Base-by-base conservation (phyloP, 2,888 invertebrate species). In the Orthosia gothica region DNA sequence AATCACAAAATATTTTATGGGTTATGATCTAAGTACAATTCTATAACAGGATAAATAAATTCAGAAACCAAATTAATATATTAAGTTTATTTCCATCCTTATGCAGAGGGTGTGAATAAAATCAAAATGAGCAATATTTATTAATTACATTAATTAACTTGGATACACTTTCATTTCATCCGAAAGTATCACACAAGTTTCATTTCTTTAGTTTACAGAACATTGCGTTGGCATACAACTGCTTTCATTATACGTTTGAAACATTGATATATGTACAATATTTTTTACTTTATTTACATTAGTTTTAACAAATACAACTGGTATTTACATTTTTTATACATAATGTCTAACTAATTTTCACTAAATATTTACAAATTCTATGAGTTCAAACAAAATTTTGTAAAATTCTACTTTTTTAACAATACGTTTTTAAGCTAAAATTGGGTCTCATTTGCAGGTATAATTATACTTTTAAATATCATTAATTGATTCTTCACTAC, bases 171-270 rank as follows among this genome's bases (percentile, higher is more conserved):
- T 95, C 95, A 92, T 95, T 92, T 95, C 93, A 92, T 94, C 92
- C 96, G 96, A 95, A 96, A 95, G 94, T 94, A 96, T 96, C 96
- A 96, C 96, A 96, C 94, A 94, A 92, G 93, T 94, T 95, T 93
- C 92, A 89, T 91, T 62, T 92, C 92, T 91, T 93, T 91, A 93
- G 90, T 94, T 93, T 93, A 92, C 94, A 94, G 93, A 94, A 94
- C 93, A 93, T 91, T 92, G 91, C 92, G 90, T 94, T 94, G 92
- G 93, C 94, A 95, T 94, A 92, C 91, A 95, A 95, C 90, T 90
- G 86, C 94, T 84, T 90, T 90, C 84, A 92, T 89, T 88, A 91
- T 86, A 93, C 90, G 92, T 91, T 92, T 91, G 90, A 95, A 94
- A 94, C 94, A 94, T 92, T 82, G 92, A 93, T 91, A 93, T 87